A percentile compares a stretch with the other conserved stretches of the same genome.
Evolutionary conservation across 2,888 invertebrate species (phyloP).

Genomic region (Chymomyza procnemis): DNA sequence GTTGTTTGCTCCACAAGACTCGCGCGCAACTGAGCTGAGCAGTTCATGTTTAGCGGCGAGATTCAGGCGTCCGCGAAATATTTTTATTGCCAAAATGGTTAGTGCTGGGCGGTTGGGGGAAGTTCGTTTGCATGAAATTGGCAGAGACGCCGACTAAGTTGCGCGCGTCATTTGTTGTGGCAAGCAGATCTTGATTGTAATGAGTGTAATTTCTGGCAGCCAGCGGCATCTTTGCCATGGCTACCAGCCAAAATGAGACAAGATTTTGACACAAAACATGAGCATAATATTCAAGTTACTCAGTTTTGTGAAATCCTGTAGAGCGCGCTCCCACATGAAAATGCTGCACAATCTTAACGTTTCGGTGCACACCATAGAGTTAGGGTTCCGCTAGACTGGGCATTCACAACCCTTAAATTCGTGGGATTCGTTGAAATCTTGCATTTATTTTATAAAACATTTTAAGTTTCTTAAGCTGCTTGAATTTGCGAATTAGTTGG

Average conservation of each 20-base stretch:
- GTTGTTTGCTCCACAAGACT: conserved; percentile 61
- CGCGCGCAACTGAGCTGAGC: conserved; percentile 56
- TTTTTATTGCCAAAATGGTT: conserved; percentile 56
- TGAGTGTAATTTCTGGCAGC: conserved; percentile 14
- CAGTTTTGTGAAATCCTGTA: no score
- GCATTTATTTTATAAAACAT: no score
- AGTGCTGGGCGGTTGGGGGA: background rate
- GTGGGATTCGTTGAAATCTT: no score
- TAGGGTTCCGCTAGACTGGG: no score
- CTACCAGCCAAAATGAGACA: conserved; percentile 45
- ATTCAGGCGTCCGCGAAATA: conserved; percentile 69
- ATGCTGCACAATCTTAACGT: no score
- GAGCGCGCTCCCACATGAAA: no score
- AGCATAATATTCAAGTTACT: no score
- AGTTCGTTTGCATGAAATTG: conserved; percentile 16
- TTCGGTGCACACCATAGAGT: no score
- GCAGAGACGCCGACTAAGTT: conserved; percentile 11
- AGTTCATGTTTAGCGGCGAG: conserved; percentile 4
- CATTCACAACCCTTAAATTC: no score
- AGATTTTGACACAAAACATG: no score
- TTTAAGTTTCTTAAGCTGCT: no score
- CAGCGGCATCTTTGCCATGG: conserved; percentile 39
- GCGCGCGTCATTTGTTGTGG: conserved; percentile 59
- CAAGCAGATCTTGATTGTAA: conserved; percentile 39
- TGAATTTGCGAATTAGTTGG: no score